phyloP scores from a whole-genome alignment of 2,113 vertebrate genomes.

The Centropus bengalensis region DNA sequence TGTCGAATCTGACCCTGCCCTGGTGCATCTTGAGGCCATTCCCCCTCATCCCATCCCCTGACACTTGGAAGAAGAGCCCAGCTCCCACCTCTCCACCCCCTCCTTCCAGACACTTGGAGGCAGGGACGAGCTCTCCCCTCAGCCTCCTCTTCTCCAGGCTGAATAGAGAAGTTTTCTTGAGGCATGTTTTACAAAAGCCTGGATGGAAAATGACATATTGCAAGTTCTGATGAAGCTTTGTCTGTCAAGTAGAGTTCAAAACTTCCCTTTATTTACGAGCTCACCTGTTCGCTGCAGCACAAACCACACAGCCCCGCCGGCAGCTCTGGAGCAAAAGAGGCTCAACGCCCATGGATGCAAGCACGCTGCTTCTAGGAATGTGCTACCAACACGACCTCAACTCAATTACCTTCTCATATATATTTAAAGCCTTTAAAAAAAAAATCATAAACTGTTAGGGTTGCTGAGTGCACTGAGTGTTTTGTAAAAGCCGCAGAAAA shows the following conservation, averaged over 20 bases:
- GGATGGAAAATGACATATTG: not conserved
- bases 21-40: too few species aligned
- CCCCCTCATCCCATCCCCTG: too few species aligned
- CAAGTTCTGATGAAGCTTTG: not conserved
- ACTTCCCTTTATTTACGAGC: not conserved
- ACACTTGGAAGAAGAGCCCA: too few species aligned
- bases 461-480: too few species aligned
- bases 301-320: not conserved
- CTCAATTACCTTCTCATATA: not conserved
- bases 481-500: not conserved
- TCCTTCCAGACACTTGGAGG: too few species aligned
- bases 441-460: not conserved
- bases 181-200: not conserved
- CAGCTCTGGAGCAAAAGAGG: not conserved
- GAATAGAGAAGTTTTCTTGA: not conserved
- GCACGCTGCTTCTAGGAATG: not conserved
- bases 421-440: not conserved
- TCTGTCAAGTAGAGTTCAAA: not conserved
- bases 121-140: too few species aligned
- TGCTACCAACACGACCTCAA: not conserved
- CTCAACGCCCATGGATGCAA: rapidly evolving
- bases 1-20: too few species aligned
- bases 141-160: too few species aligned
- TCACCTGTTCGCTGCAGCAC: not conserved
- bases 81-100: too few species aligned